Conservation (phyloP, 2,797 vertebrate species). For the Sebastes vulpes region DNA sequence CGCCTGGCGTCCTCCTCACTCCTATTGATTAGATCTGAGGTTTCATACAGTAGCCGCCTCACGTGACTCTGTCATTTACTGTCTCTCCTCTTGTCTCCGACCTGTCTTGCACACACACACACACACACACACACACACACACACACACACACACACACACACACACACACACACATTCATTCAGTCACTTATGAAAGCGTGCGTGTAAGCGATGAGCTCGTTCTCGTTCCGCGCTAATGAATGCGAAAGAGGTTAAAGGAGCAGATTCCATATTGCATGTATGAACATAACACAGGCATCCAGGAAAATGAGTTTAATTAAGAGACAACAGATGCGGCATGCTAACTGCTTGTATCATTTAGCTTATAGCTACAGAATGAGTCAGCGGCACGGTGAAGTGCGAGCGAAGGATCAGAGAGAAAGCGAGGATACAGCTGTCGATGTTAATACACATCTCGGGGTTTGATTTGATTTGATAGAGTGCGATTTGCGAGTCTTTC, state of each 20-base stretch:
- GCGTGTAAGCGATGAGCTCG: conserved; percentile 52
- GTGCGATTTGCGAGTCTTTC: conserved; percentile 64
- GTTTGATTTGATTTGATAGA: conserved; percentile 74
- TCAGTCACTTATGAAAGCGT: conserved; percentile 48
- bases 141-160: conserved; percentile 8
- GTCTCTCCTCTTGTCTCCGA: conserved; percentile 81
- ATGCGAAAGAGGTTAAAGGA: conserved; percentile 66
- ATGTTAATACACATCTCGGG: conserved; percentile 58
- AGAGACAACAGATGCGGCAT: conserved; percentile 76
- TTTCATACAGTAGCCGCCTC: conserved; percentile 85
- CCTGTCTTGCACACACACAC: conserved; percentile 61
- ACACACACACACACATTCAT: conserved; percentile 4
- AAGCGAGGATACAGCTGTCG: conserved; percentile 72
- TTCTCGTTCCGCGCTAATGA: conserved; percentile 69
- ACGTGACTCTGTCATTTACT: conserved; percentile 86
- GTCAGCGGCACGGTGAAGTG: conserved; percentile 73
- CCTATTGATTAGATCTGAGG: conserved; percentile 87
- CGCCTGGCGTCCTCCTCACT: conserved; percentile 85
- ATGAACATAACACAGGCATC: conserved; percentile 60
- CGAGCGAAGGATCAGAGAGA: conserved; percentile 70
- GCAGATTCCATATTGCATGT: conserved; percentile 60
- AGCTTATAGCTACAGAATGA: conserved; percentile 72
- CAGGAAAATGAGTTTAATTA: conserved; percentile 75
- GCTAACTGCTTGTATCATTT: conserved; percentile 72
- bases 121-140: conserved; percentile 10